Base-by-base conservation (phyloP, 2,888 invertebrate genomes). In the Pheosia gnoma region DNA sequence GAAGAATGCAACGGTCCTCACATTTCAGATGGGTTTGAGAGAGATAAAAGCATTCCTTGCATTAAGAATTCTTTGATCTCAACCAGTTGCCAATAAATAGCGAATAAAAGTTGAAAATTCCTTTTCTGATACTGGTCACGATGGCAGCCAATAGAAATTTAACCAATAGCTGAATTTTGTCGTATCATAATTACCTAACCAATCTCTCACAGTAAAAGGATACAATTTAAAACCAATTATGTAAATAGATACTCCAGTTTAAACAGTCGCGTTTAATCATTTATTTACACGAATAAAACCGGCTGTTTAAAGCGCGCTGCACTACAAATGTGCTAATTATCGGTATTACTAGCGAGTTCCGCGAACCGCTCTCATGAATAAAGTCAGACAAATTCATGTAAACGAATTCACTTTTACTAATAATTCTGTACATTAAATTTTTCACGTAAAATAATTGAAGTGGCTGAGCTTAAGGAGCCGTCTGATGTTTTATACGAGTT, bases 231-330 rank as follows among this genome's bases (percentile, higher is more conserved):
- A 47, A n/a, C 47, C 47, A 36, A 54, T 38, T 38, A 54, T 54
- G 11, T 54, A 39, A 51, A 51, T 51, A 25, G 25, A 8, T 9
- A 10, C 25, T 51, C 13, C 13, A 13, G 7, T 51, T 25, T 51
- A 51, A 51, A 13, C 8, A 25, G 7, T 13, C 39, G 39, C 43
- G 52, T 37, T 43, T 43, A 53, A 59, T 43, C 45, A 37, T n/a
- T 54, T 54, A 54, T 45, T 59, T 54, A 59, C 54, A 54, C 45
- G 59, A 54, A 59, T 45, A 54, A 54, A 53, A 54, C 51, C 7
- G 8, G 9, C 25, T 25, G 13, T 25, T 51, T 25, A 25, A 25
- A 51, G 9, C 51, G 25, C 7, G 9, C 25, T 8, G 25, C 51
- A 4, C 51, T 51, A 7, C 13, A 25, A 51, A 51, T 51, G 25